Evolutionary conservation across 2,113 vertebrate species (phyloP).

Genomic region (Columba janthina): DNA sequence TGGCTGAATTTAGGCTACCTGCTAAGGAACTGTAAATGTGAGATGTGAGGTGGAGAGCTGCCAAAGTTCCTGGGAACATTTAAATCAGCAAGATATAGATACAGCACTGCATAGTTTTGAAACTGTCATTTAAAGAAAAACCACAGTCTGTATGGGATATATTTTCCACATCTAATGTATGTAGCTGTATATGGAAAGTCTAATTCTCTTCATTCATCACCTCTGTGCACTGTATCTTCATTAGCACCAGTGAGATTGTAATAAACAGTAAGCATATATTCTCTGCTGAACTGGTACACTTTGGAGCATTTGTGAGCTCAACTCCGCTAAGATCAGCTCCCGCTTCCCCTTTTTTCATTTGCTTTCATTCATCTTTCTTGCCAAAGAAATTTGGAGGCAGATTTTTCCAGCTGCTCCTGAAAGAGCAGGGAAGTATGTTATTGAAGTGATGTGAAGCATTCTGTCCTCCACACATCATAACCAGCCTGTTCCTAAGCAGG

Average conservation of each 20-base stretch:
- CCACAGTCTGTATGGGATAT: not conserved
- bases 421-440: not conserved
- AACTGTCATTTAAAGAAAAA: not conserved
- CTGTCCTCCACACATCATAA: not conserved
- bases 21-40: not conserved
- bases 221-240: not conserved
- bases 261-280: not conserved
- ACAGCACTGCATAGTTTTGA: not conserved
- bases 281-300: not conserved
- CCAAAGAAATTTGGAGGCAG: conserved; percentile 22
- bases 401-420: conserved; percentile 43
- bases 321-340: not conserved
- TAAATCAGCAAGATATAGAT: not conserved
- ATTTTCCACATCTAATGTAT: not conserved
- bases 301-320: not conserved
- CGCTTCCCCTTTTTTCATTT: not conserved
- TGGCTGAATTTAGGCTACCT: not conserved
- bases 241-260: not conserved
- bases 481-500: not conserved
- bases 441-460: not conserved
- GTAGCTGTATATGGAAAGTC: not conserved
- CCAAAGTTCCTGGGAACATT: not conserved
- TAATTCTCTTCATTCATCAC: not conserved
- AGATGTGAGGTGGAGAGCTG: not conserved
- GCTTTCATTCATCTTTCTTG: conserved; percentile 19